Conservation (phyloP, 2,888 invertebrate genomes). For the Smittia aterrima region DNA sequence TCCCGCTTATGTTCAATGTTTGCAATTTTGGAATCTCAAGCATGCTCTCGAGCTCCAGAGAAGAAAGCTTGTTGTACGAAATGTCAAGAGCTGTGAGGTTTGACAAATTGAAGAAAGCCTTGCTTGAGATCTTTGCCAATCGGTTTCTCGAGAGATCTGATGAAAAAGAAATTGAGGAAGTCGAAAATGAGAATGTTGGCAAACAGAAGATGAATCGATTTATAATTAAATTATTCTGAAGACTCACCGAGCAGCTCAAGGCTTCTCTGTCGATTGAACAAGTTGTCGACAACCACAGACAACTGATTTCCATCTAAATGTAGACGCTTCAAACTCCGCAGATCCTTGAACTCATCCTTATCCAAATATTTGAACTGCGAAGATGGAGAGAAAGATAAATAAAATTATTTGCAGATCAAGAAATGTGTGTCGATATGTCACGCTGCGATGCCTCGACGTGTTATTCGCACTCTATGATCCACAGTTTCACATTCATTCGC, state of each 20-base stretch:
- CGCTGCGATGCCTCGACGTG: too few species aligned
- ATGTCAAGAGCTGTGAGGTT: slow-evolving; percentile 69
- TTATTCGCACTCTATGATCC: too few species aligned
- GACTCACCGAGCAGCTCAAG: slow-evolving; percentile 52
- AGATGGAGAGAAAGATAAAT: neutral
- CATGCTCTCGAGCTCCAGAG: slow-evolving; percentile 61
- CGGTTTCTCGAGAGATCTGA: slow-evolving; percentile 67
- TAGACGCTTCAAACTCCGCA: slow-evolving; percentile 63
- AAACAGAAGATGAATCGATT: neutral
- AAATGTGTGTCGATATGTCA: neutral
- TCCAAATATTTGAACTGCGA: slow-evolving; percentile 71
- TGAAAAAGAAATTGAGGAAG: too few species aligned
- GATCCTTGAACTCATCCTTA: slow-evolving; percentile 68
- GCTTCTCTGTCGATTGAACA: slow-evolving; percentile 58
- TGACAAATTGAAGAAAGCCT: slow-evolving; percentile 70
- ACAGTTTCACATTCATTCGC: too few species aligned
- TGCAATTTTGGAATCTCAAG: slow-evolving; percentile 56
- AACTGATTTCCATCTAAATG: slow-evolving; percentile 74
- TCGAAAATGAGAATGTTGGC: too few species aligned
- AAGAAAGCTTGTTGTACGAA: slow-evolving; percentile 71
- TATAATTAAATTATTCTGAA: neutral
- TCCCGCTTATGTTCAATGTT: slow-evolving; percentile 69
- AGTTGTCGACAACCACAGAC: slow-evolving; percentile 70
- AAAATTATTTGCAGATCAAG: slow-evolving; percentile 23
- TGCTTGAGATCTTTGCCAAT: slow-evolving; percentile 69